Evolutionary conservation across 2,797 vertebrate species (phyloP).

Genomic region (Brachymystax lenok): DNA sequence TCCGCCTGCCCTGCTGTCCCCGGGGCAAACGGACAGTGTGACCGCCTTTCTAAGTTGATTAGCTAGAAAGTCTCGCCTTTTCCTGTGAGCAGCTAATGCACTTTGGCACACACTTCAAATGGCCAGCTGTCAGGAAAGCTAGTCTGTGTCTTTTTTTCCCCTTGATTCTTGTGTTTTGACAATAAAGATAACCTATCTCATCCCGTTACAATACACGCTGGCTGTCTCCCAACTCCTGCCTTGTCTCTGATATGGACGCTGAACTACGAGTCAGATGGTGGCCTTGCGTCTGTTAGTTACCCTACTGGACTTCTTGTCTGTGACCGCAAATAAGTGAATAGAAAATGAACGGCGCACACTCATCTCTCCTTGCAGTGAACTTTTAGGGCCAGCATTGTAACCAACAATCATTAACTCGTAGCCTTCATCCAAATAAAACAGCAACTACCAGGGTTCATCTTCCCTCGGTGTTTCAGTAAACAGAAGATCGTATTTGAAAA

Average conservation of each 20-base stretch:
- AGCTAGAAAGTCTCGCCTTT: constrained; percentile 80
- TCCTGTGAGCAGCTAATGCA: constrained; percentile 78
- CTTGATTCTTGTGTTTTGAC: constrained; percentile 84
- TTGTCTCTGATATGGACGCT: constrained; percentile 56
- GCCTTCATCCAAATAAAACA: not conserved
- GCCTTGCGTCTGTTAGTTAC: constrained; percentile 26
- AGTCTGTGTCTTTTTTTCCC: constrained; percentile 72
- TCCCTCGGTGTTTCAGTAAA: not conserved
- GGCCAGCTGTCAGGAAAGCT: constrained; percentile 75
- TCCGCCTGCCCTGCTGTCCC: not conserved
- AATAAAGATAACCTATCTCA: constrained; percentile 84
- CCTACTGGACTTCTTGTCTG: too few species aligned
- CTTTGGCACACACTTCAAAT: constrained; percentile 83
- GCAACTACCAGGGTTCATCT: not conserved
- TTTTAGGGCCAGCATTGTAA: not conserved
- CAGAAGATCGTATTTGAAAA: not conserved
- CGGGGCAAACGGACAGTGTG: constrained; percentile 59
- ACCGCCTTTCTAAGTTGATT: constrained; percentile 82
- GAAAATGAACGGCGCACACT: too few species aligned
- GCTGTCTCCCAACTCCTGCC: constrained; percentile 62
- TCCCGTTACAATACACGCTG: constrained; percentile 69
- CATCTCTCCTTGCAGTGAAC: too few species aligned
- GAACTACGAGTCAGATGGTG: constrained; percentile 37
- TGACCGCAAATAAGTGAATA: too few species aligned
- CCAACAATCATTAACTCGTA: not conserved